Conservation (phyloP, 2,113 vertebrate species). For the Atherinomorus stipes region DNA sequence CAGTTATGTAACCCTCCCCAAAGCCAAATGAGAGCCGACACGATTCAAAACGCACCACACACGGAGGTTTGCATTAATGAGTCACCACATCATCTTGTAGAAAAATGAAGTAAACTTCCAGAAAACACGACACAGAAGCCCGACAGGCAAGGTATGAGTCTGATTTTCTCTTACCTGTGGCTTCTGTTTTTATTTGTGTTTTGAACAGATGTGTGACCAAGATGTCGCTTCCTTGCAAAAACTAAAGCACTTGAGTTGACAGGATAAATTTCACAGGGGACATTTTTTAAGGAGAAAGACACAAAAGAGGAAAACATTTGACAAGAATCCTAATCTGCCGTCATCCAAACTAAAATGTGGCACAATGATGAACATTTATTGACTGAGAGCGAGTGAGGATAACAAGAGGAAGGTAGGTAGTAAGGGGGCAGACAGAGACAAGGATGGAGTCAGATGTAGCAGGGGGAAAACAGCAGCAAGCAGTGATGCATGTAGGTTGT, state of each 20-base stretch:
- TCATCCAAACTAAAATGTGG: slow-evolving; percentile 23
- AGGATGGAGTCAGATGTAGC: slow-evolving; percentile 38
- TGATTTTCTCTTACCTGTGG: not conserved
- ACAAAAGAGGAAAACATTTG: not conserved
- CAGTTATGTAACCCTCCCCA: slow-evolving; percentile 48
- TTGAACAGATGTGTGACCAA: not conserved
- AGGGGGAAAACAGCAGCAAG: slow-evolving; percentile 44
- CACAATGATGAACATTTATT: slow-evolving; percentile 11
- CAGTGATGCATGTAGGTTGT: slow-evolving; percentile 58
- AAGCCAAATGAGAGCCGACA: slow-evolving; percentile 52
- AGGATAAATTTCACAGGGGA: not conserved
- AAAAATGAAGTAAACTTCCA: slow-evolving; percentile 29
- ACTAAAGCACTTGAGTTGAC: slow-evolving; percentile 19
- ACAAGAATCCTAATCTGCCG: slow-evolving; percentile 22
- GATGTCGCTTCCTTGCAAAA: not conserved
- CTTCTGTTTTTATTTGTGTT: not conserved
- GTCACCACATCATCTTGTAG: slow-evolving; percentile 26
- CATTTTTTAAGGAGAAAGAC: slow-evolving; percentile 24
- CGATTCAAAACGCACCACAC: slow-evolving; percentile 36
- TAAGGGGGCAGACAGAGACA: slow-evolving; percentile 31
- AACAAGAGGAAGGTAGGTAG: slow-evolving; percentile 36
- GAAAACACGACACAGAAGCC: not conserved
- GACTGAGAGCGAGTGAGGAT: slow-evolving; percentile 15
- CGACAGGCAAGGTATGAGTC: not conserved
- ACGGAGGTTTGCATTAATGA: slow-evolving; percentile 30